These are phyloP conservation scores for Prolemur simus DNA, from an alignment of 2,113 vertebrate species.

Conservation along the genomic window DNA sequence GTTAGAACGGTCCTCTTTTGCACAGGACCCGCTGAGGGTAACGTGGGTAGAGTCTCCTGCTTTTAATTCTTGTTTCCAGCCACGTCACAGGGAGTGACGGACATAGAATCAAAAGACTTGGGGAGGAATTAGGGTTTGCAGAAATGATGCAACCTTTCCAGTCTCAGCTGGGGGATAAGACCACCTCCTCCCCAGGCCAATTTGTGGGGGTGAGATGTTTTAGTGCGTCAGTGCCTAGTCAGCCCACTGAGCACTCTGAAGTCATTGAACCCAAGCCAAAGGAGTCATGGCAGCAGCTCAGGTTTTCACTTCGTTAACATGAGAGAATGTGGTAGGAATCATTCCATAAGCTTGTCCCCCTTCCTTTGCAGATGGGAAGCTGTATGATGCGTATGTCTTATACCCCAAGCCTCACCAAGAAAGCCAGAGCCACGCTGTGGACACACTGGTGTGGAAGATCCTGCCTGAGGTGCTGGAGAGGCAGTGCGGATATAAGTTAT, in stretches of 20 bases:
- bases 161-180: neutral
- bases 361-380: constrained; percentile 89
- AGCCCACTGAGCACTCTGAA: rapidly evolving
- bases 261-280: neutral
- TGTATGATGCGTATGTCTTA: constrained; percentile 92
- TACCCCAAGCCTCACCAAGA: constrained; percentile 77
- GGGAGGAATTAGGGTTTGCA: neutral
- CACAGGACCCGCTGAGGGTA: rapidly evolving
- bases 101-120: neutral
- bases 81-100: rapidly evolving
- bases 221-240: neutral
- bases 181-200: rapidly evolving
- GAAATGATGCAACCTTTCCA: neutral
- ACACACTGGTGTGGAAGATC: constrained; percentile 84
- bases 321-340: neutral
- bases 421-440: constrained; percentile 45
- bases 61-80: neutral
- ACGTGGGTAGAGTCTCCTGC: neutral
- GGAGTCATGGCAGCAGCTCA: neutral
- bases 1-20: neutral
- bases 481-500: constrained; percentile 91
- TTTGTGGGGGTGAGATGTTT: neutral
- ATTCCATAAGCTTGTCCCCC: neutral
- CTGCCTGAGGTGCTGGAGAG: constrained; percentile 91
- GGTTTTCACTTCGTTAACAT: neutral